A percentile compares a stretch with the other conserved stretches of the same genome.
Evolutionary conservation across 2,797 vertebrate genomes (phyloP).

Genomic region (Acanthiza pusilla): DNA sequence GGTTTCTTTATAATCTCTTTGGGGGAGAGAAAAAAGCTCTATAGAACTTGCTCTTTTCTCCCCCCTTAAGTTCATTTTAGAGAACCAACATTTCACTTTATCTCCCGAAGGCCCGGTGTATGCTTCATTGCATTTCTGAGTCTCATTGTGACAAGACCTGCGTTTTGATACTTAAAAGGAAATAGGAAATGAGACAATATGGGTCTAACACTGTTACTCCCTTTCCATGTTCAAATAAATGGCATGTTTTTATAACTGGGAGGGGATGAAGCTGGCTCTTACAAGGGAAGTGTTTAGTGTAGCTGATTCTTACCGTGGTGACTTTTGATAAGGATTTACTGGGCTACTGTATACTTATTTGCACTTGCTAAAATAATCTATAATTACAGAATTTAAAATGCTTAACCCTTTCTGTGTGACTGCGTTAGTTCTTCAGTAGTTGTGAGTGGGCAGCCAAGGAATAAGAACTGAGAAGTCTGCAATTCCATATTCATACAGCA

Average conservation of each 20-base stretch:
- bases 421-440: not conserved
- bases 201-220: conserved; percentile 22
- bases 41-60: not conserved
- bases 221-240: conserved; percentile 51
- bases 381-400: not conserved
- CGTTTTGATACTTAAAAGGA: conserved; percentile 42
- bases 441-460: not conserved
- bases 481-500: not conserved
- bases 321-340: conserved; percentile 39
- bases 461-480: not conserved
- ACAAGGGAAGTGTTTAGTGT: conserved; percentile 11
- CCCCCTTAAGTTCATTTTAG: not conserved
- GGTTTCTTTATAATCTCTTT: not conserved
- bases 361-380: not conserved
- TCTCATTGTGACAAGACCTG: not conserved
- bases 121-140: not conserved
- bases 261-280: conserved; percentile 25
- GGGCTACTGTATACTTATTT: not conserved
- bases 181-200: conserved; percentile 50
- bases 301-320: not conserved
- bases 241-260: conserved; percentile 50
- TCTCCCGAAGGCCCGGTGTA: not conserved
- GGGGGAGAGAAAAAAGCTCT: not conserved
- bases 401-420: not conserved
- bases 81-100: not conserved